A percentile compares a stretch with the other conserved stretches of the same genome.
Conservation (phyloP, 1,140 invertebrate genomes). For the Sitobion miscanthi region DNA sequence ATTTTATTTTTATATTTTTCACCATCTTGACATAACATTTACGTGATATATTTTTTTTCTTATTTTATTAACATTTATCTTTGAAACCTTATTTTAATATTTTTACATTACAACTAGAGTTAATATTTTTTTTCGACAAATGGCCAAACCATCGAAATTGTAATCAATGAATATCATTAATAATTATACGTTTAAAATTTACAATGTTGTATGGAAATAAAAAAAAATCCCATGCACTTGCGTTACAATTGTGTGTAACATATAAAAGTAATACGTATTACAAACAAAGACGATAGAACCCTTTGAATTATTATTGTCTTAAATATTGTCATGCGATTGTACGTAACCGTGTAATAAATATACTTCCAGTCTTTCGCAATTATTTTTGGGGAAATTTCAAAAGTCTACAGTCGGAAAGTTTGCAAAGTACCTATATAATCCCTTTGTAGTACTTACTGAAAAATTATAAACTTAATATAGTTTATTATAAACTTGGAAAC, state of each 20-base stretch:
- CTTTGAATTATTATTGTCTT: constrained; percentile 25
- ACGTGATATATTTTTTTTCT: not conserved
- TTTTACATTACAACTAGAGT: not conserved
- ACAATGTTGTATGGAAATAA: not conserved
- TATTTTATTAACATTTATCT: not conserved
- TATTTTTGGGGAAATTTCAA: not conserved
- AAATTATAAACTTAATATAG: not conserved
- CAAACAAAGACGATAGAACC: not conserved
- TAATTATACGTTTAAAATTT: not conserved
- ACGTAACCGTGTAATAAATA: constrained; percentile 25
- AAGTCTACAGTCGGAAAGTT: not conserved
- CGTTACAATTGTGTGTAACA: not conserved
- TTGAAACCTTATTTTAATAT: not conserved
- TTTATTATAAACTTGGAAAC: not conserved
- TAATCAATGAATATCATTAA: not conserved
- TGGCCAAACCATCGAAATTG: not conserved
- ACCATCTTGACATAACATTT: not conserved
- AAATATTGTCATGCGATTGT: not conserved
- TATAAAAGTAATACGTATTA: not conserved
- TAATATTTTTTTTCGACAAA: not conserved
- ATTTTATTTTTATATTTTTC: too few species aligned
- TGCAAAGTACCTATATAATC: constrained; percentile 6
- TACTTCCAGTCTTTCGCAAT: not conserved
- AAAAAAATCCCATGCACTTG: not conserved
- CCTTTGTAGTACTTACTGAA: not conserved